Base-by-base conservation (phyloP, 92 coral and sea anemone genomes). In the Chrysogorgia sp. region DNA sequence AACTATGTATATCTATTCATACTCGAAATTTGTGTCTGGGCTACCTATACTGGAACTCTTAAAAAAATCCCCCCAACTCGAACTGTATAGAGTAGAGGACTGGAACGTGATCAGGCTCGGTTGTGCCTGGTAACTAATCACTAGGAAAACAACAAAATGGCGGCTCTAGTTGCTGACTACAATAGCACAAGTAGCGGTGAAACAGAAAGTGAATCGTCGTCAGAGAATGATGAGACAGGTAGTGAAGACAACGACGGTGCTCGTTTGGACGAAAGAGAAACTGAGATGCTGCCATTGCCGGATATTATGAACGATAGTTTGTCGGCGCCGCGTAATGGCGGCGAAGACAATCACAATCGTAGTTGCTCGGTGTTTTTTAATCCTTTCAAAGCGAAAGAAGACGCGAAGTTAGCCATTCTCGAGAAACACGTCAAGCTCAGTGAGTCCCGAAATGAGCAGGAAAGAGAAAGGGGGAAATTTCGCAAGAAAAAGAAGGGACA, bases 371-470 rank as follows among this genome's bases (percentile, higher is more conserved):
- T 94, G 33, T 94, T 94, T 82, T 94, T 89, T 62, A 94, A 94
- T 63, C 98, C 98, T 19, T 94, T 84, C 71, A 77, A 86, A 74
- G 98, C 97, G 48, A 91, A 92, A 63, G 98, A 91, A 70, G 87
- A 87, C 79, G 82, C 84, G 66, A 94, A 83, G 66, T 86, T 94
- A 7, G 88, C 93, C 30, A 85, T 86, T 64, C 85, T 94, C 15
- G 97, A 94, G 72, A 86, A 89, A 58, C 98, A 94, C 31, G 98
- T 94, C 34, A 91, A 87, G 13, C 87, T 94, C 23, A 84, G 97
- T 21, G 86, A 79, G 33, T 72, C 59, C 19, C 72, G 67, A 30
- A 80, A 87, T 13, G 83, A 85, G 8, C 75, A 83, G 19, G 68
- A 48, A 53, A 30, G 20, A 32, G 78, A 71, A 55, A 86, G 81